These are phyloP conservation scores for Morinoia aosen DNA, from an alignment of 2,888 invertebrate genomes.

Conservation along the genomic window DNA sequence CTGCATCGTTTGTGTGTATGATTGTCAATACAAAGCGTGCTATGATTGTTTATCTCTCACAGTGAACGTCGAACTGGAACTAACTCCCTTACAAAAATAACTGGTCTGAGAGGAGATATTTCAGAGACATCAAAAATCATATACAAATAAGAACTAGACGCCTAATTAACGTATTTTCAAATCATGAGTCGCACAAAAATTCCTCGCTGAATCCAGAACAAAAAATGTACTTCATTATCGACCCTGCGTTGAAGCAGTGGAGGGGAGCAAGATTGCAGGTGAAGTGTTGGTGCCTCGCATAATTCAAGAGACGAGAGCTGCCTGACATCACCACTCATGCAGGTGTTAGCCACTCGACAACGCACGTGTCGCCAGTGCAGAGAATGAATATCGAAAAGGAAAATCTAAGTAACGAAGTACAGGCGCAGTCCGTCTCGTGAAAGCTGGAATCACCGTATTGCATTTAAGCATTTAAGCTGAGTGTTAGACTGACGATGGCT, in stretches of 20 bases:
- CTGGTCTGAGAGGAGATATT: no score
- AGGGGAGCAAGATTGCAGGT: not conserved
- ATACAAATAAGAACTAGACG: not conserved
- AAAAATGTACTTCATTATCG: not conserved
- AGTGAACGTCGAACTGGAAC: no score
- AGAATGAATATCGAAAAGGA: not conserved
- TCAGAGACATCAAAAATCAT: not conserved
- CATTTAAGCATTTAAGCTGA: not conserved
- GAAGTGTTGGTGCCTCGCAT: not conserved
- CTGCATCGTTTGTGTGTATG: no score
- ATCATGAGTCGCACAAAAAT: not conserved
- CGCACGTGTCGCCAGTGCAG: not conserved
- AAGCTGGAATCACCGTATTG: not conserved
- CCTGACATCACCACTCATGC: not conserved
- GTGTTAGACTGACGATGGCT: no score
- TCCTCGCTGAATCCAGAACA: not conserved
- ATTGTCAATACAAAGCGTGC: no score
- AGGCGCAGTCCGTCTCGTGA: not conserved
- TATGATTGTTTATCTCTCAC: no score
- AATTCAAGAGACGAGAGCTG: not conserved
- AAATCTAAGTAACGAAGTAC: not conserved
- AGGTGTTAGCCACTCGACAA: not conserved
- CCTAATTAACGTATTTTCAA: not conserved
- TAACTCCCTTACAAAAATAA: no score
- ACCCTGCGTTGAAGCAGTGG: not conserved